Percentiles rank a stretch among this genome's conserved stretches.
Evolutionary conservation across 2,113 vertebrate genomes (phyloP).

Genomic region (Fregata magnificens): DNA sequence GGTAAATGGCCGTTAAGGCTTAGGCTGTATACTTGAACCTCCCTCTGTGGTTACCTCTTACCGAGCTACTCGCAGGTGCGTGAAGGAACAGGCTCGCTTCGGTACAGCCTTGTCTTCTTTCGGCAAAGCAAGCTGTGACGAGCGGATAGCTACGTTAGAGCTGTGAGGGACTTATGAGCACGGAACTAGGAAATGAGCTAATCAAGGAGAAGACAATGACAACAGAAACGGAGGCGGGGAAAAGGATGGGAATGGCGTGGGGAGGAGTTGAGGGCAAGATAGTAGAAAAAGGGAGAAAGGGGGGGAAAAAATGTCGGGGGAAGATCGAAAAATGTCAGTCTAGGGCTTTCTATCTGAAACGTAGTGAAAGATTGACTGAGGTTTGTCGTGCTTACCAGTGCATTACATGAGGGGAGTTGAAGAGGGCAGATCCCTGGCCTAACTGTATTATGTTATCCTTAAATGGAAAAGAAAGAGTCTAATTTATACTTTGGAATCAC

Average conservation of each 20-base stretch:
- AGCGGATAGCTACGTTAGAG: no score
- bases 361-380: not conserved
- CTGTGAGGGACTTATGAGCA: fast-evolving
- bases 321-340: not conserved
- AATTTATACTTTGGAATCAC: fast-evolving
- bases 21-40: not conserved
- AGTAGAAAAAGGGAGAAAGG: not conserved
- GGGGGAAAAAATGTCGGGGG: not conserved
- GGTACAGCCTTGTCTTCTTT: not conserved
- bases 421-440: not conserved
- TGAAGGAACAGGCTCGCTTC: not conserved
- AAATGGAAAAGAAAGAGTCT: no score
- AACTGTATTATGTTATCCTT: not conserved
- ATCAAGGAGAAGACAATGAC: not conserved
- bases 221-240: not conserved
- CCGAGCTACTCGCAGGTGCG: not conserved
- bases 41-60: not conserved
- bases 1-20: not conserved
- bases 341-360: not conserved
- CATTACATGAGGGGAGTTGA: not conserved
- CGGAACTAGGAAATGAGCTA: not conserved
- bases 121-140: not conserved
- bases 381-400: not conserved
- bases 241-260: not conserved
- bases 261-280: not conserved